Percentiles rank a stretch among this genome's conserved stretches.
phyloP scores from a whole-genome alignment of 37 sponge, comb jelly and placozoan species.

The Cladorhizidae sp. region DNA sequence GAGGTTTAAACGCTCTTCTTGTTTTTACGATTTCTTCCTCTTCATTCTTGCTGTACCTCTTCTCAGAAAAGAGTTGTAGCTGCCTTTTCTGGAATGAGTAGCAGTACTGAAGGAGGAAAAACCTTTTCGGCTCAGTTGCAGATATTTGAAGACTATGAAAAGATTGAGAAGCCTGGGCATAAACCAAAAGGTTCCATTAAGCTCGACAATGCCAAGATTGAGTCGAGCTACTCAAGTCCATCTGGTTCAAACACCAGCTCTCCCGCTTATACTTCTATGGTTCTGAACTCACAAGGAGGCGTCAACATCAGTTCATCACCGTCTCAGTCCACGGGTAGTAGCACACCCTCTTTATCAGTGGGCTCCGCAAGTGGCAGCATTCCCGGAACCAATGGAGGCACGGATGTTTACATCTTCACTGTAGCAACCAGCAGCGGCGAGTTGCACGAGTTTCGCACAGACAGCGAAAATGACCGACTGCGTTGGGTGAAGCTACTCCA shows the following conservation, averaged over 20 bases:
- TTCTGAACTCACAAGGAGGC: neutral
- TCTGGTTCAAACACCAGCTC: neutral
- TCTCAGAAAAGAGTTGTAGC: conserved; percentile 28
- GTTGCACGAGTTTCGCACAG: conserved; percentile 37
- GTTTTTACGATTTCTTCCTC: no score
- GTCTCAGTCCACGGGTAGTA: neutral
- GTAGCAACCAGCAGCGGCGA: conserved; percentile 14
- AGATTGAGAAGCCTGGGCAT: conserved; percentile 11
- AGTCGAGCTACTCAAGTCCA: conserved; percentile 1
- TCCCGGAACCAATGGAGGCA: neutral
- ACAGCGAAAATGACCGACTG: conserved; percentile 16
- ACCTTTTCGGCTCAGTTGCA: conserved; percentile 4
- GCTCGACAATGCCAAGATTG: conserved; percentile 20
- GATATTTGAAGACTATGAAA: conserved; percentile 35
- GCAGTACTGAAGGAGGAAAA: neutral
- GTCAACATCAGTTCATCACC: neutral
- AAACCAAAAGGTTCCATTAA: conserved; percentile 27
- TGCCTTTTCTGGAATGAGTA: conserved; percentile 24
- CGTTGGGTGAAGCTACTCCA: conserved; percentile 39
- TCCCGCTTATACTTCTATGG: conserved; percentile 4
- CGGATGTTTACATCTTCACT: neutral
- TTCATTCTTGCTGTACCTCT: no score
- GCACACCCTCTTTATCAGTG: no score
- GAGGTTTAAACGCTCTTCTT: no score
- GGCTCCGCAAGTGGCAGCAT: no score